phyloP scores from a whole-genome alignment of 2,113 vertebrate species.

The Ictalurus furcatus region DNA sequence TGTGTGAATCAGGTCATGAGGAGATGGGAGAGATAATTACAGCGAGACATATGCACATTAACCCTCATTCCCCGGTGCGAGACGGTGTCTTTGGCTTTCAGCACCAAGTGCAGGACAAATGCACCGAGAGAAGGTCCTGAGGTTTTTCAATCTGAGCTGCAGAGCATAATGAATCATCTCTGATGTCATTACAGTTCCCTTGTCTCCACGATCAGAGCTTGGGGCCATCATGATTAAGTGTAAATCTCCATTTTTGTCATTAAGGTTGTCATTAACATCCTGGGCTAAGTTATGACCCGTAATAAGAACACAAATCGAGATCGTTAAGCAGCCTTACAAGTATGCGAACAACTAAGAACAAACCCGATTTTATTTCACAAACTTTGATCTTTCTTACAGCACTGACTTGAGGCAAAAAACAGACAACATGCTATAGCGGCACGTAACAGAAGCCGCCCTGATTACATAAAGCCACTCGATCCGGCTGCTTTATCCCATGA shows the following conservation, averaged over 20 bases:
- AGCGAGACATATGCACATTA: constrained; percentile 18
- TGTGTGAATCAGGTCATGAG: constrained; percentile 9
- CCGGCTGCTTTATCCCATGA: constrained; percentile 8
- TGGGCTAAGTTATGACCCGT: not conserved
- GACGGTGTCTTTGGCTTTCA: not conserved
- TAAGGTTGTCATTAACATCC: not conserved
- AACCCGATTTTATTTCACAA: not conserved
- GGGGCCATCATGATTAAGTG: not conserved
- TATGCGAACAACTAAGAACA: not conserved
- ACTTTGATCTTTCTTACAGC: not conserved
- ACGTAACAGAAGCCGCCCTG: not conserved
- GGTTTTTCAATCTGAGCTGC: not conserved
- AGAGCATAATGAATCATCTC: not conserved
- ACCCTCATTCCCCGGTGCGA: not conserved
- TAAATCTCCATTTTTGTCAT: not conserved
- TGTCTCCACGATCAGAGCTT: not conserved
- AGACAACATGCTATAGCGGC: not conserved
- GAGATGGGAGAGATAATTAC: constrained; percentile 29
- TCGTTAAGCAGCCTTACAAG: not conserved
- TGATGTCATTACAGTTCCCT: constrained; percentile 7
- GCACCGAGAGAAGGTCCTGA: constrained; percentile 2
- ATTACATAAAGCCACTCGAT: constrained; percentile 12
- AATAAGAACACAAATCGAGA: not conserved
- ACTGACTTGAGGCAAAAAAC: not conserved
- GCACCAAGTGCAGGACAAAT: not conserved